phyloP scores from a whole-genome alignment of 2,113 vertebrate genomes.

The Mobula hypostoma region DNA sequence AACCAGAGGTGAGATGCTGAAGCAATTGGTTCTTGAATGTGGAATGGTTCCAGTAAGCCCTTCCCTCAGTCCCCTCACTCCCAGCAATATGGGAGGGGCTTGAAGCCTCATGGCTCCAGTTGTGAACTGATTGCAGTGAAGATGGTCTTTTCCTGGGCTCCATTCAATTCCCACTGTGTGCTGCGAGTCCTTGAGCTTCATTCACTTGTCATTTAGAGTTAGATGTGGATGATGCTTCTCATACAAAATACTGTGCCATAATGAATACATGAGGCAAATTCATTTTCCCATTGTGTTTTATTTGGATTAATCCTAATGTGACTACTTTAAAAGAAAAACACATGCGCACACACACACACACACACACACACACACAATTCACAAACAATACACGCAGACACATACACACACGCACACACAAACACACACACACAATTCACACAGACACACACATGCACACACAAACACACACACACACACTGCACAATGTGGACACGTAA shows the following conservation, averaged over 20 bases:
- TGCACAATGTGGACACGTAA: too few relatives aligned
- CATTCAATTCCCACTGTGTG: not conserved
- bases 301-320: not conserved
- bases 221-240: not conserved
- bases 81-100: not conserved
- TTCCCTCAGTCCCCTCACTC: not conserved
- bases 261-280: not conserved
- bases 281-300: not conserved
- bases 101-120: not conserved
- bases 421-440: too few relatives aligned
- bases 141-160: not conserved
- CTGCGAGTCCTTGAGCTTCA: not conserved
- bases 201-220: not conserved
- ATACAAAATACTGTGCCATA: not conserved
- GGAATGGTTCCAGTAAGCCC: not conserved
- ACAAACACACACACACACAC: too few relatives aligned
- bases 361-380: too few relatives aligned
- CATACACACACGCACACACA: too few relatives aligned
- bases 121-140: not conserved
- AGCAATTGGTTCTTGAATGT: not conserved
- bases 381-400: too few relatives aligned
- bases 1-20: conserved; percentile 80
- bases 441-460: too few relatives aligned
- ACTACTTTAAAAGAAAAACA: not conserved
- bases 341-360: too few relatives aligned